Evolutionary conservation across 2,888 invertebrate species (phyloP).

Genomic region (Andrena hattorfiana): DNA sequence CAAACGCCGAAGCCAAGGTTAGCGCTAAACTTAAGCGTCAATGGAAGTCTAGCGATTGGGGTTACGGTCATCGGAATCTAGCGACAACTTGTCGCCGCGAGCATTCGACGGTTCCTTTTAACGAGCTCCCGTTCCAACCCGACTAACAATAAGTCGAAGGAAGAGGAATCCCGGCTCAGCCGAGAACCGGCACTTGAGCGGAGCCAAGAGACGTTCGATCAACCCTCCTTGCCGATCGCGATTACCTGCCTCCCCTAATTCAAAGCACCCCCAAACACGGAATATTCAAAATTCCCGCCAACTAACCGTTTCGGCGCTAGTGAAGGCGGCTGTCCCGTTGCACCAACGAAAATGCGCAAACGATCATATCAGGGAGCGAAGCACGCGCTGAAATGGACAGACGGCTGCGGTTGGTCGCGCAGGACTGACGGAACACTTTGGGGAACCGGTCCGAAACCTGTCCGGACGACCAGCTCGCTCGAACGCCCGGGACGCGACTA

Average conservation of each 20-base stretch:
- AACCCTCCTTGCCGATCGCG: neutral
- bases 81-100: constrained; percentile 6
- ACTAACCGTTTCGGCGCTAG: constrained; percentile 58
- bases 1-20: constrained; percentile 60
- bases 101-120: neutral
- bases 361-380: constrained; percentile 46
- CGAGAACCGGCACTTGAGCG: neutral
- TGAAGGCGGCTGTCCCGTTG: constrained; percentile 11
- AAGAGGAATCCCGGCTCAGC: neutral
- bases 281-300: constrained; percentile 22
- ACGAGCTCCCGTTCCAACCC: neutral
- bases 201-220: neutral
- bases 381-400: constrained; percentile 33
- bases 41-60: constrained; percentile 47
- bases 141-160: neutral
- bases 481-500: constrained; percentile 86
- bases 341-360: constrained; percentile 17
- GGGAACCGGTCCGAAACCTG: constrained; percentile 63
- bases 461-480: constrained; percentile 78
- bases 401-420: constrained; percentile 62
- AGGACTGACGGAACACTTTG: constrained; percentile 63
- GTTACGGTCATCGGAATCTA: constrained; percentile 59
- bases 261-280: neutral
- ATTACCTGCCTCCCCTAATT: neutral
- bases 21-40: constrained; percentile 55